Conservation (phyloP, 2,113 vertebrate species). For the Cheirogaleus medius region DNA sequence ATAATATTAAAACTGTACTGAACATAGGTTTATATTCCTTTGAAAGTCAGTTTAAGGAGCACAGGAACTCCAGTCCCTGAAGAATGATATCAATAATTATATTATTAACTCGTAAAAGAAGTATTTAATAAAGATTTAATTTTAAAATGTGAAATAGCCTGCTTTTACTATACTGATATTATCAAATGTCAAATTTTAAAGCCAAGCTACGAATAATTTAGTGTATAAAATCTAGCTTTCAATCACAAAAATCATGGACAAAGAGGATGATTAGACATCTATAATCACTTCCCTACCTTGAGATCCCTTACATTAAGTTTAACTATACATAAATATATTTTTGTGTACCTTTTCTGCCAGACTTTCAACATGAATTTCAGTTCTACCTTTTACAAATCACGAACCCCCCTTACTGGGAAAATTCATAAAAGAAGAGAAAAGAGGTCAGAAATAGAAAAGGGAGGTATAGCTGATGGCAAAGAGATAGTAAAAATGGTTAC, state of each 20-base stretch:
- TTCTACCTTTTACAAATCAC: conserved; percentile 21
- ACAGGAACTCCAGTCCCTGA: not conserved
- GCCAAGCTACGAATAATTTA: conserved; percentile 26
- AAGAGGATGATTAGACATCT: not conserved
- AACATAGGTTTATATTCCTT: not conserved
- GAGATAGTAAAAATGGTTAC: not conserved
- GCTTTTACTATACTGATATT: not conserved
- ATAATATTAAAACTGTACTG: not conserved
- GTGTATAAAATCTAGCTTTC: conserved; percentile 31
- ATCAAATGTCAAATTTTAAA: not conserved
- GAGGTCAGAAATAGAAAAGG: conserved; percentile 3
- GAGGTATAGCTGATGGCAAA: not conserved
- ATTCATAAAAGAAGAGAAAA: not conserved
- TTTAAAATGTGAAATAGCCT: conserved; percentile 35
- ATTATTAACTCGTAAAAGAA: not conserved
- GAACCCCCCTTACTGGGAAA: not conserved
- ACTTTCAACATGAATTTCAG: conserved; percentile 35
- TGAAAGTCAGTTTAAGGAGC: not conserved
- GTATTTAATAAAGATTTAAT: not conserved
- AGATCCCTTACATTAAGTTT: not conserved
- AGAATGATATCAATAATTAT: not conserved
- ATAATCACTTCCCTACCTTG: not conserved
- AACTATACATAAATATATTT: not conserved
- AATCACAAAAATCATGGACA: conserved; percentile 18
- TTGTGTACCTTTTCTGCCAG: not conserved